Percentiles rank a stretch among this genome's conserved stretches.
phyloP scores from a whole-genome alignment of 1,140 invertebrate species.

The Magallana angulata region DNA sequence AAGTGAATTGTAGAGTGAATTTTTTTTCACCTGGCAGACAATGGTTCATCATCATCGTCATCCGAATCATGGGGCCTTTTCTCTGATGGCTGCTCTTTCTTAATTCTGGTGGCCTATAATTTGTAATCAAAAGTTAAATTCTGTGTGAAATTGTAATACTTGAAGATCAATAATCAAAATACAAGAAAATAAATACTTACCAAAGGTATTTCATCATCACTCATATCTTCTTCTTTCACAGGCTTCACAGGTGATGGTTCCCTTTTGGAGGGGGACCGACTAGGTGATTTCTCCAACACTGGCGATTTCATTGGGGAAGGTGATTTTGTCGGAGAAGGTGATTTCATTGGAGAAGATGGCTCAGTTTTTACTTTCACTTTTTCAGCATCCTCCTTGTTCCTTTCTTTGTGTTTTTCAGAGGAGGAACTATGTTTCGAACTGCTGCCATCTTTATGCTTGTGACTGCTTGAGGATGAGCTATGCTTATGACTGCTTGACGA shows the following conservation, averaged over 20 bases:
- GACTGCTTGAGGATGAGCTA: slow-evolving; percentile 61
- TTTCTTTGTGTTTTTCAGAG: slow-evolving; percentile 58
- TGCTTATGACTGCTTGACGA: slow-evolving; percentile 56
- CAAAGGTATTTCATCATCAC: slow-evolving; percentile 89
- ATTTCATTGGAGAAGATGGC: slow-evolving; percentile 39
- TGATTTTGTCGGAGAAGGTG: slow-evolving; percentile 20
- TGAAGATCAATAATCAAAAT: background rate
- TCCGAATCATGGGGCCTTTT: slow-evolving; percentile 59
- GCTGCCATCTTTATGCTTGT: slow-evolving; percentile 80
- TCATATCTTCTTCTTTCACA: slow-evolving; percentile 77
- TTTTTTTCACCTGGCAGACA: slow-evolving; percentile 83
- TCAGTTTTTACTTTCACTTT: slow-evolving; percentile 54
- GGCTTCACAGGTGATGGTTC: slow-evolving; percentile 17
- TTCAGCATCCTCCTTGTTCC: slow-evolving; percentile 53
- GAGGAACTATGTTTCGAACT: slow-evolving; percentile 71
- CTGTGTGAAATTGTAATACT: background rate
- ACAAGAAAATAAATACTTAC: slow-evolving; percentile 79
- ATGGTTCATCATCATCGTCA: slow-evolving; percentile 85
- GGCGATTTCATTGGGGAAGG: slow-evolving; percentile 22
- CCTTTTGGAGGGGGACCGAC: slow-evolving; percentile 33
- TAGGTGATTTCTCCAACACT: slow-evolving; percentile 24
- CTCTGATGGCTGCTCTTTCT: slow-evolving; percentile 56
- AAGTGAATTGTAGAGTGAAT: background rate
- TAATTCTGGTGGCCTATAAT: slow-evolving; percentile 63
- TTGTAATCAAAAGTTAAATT: background rate